Conservation (phyloP, 2,113 vertebrate species). For the Menura novaehollandiae region DNA sequence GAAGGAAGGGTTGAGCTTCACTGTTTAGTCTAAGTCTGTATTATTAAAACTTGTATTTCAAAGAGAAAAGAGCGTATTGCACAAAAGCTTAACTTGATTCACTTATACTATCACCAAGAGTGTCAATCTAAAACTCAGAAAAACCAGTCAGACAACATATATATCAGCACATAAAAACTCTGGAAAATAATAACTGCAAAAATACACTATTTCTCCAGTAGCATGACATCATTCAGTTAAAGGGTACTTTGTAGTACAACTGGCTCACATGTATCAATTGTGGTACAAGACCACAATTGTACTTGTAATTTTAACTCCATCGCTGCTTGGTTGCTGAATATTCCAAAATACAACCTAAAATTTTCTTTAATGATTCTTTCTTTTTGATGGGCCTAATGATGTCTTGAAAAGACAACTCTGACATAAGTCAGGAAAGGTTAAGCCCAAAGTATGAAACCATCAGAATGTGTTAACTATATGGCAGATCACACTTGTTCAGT, state of each 20-base stretch:
- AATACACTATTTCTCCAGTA: background rate
- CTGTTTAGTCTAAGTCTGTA: background rate
- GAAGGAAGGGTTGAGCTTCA: background rate
- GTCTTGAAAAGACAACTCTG: background rate
- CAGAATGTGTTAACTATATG: background rate
- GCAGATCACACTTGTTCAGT: background rate
- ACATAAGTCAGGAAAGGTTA: background rate
- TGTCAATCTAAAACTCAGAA: background rate
- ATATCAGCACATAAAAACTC: background rate
- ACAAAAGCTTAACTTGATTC: background rate
- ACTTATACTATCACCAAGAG: background rate
- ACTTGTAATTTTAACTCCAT: background rate
- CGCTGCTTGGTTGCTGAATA: background rate
- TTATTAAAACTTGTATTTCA: conserved; percentile 1
- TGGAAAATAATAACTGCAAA: background rate
- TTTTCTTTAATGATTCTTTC: background rate
- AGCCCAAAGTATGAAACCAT: background rate
- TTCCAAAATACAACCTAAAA: background rate
- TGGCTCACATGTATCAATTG: background rate
- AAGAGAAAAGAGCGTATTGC: background rate
- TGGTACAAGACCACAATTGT: background rate
- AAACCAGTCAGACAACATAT: background rate
- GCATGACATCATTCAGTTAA: background rate
- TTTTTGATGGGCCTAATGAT: background rate
- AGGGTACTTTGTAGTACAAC: background rate